Evolutionary conservation across 1,140 invertebrate genomes (phyloP), one percentile per base, ranked within the genome.

Genomic region (Euwallacea fornicatus): DNA sequence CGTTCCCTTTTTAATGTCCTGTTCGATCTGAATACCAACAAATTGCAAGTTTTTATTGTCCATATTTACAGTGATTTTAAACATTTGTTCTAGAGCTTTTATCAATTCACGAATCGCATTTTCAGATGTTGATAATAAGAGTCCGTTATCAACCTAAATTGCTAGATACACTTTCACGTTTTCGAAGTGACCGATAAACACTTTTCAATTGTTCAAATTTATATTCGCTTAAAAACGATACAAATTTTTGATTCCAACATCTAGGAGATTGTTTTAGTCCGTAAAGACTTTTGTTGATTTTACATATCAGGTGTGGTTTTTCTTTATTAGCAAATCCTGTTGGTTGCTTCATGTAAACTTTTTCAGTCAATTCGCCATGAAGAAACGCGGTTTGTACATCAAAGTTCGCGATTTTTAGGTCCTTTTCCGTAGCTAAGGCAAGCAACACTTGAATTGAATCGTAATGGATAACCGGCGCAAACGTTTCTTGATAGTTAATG

Each of bases 301-400:
- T 74, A 54, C 73, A 43, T 74, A 61, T 69, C 16, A 62, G 15
- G 60, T 62, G 11, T 21, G 58, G 63, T 16, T 56, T 21, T 13
- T 74, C 47, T 9, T 69, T 47, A 59, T 66, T 41, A 3, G n/a
- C 67, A 64, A 78, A 79, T 10, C 78, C 80, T 55, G 74, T 72
- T 53, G 82, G 82, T 76, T 74, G 81, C 55, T 73, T 72, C 79
- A 84, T 83, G 77, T 76, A 85, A 10, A 84, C 74, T 7, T 75
- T 74, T 75, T 85, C 82, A 13, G 82, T 74, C 46, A 82, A 76
- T 54, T 76, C 71, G 9, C 78, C 84, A 77, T 84, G 79, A 69
- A 82, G 77, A 74, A 82, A 85, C 0, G 83, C 83, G 15, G 80
- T 81, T 55, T 77, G 78, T 0, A 80, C 76, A 73, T 84, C 83